These are phyloP conservation scores for Marcusenius ussheri DNA, from an alignment of 2,113 vertebrate genomes.

Conservation along the genomic window DNA sequence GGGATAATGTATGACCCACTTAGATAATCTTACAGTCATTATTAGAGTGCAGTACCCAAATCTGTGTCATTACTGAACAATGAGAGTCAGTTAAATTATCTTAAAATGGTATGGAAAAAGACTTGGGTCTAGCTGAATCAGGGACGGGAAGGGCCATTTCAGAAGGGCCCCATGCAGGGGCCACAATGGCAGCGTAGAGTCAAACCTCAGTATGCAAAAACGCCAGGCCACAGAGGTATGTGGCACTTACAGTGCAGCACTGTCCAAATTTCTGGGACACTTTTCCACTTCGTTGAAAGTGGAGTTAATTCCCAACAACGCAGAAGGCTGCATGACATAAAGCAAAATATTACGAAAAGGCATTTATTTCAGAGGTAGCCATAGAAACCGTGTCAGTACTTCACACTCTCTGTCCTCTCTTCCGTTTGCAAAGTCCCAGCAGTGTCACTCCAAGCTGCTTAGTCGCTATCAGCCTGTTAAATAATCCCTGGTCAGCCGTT, in stretches of 20 bases:
- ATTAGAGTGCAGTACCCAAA: neutral
- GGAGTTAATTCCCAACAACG: neutral
- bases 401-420: neutral
- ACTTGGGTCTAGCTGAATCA: neutral
- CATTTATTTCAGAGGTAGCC: neutral
- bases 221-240: neutral
- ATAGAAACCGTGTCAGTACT: conserved; percentile 7
- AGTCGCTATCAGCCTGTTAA: neutral
- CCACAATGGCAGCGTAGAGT: neutral
- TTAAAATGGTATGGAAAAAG: neutral
- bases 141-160: neutral
- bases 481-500: neutral
- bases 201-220: neutral
- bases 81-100: neutral
- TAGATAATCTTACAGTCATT: neutral
- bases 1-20: neutral
- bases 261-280: neutral
- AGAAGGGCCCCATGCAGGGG: neutral
- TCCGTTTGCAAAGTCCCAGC: neutral
- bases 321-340: neutral
- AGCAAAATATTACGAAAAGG: neutral
- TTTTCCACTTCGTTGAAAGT: neutral
- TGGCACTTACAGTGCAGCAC: neutral
- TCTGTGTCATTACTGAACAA: neutral
- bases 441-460: neutral